Conservation (phyloP, 2,888 invertebrate species). For the Pseudococcus jackbeardsleyi region DNA sequence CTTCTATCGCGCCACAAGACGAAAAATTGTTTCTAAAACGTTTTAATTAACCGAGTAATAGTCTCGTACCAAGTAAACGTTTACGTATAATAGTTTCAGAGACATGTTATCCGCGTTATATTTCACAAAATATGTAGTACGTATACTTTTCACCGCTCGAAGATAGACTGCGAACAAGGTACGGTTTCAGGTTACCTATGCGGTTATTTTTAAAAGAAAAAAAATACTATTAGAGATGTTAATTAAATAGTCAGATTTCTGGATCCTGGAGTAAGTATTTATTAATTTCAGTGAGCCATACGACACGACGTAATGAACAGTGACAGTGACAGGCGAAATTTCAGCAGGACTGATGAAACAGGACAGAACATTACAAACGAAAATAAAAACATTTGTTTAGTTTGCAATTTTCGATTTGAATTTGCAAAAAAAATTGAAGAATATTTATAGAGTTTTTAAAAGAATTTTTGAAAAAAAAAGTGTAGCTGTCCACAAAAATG, state of each 20-base stretch:
- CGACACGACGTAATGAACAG: no score
- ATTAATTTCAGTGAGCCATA: neutral
- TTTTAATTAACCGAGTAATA: conserved; percentile 25
- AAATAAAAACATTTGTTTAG: no score
- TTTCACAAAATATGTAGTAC: neutral
- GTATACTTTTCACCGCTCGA: neutral
- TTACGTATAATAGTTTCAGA: neutral
- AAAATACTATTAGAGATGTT: neutral
- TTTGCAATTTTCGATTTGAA: no score
- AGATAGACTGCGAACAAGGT: neutral
- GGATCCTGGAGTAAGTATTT: neutral
- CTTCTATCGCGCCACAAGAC: neutral
- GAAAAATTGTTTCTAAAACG: neutral
- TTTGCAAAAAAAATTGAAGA: no score
- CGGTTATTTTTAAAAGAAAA: neutral
- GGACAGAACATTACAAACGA: no score
- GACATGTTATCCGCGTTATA: neutral
- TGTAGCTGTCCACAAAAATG: no score
- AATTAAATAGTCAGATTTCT: neutral
- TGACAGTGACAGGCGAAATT: no score
- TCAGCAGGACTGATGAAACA: no score
- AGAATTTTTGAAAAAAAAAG: no score
- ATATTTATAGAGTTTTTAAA: no score
- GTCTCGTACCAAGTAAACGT: neutral
- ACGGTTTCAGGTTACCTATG: neutral